Base-by-base conservation (phyloP, 2,113 vertebrate species). In the Spizaetus ornatus region DNA sequence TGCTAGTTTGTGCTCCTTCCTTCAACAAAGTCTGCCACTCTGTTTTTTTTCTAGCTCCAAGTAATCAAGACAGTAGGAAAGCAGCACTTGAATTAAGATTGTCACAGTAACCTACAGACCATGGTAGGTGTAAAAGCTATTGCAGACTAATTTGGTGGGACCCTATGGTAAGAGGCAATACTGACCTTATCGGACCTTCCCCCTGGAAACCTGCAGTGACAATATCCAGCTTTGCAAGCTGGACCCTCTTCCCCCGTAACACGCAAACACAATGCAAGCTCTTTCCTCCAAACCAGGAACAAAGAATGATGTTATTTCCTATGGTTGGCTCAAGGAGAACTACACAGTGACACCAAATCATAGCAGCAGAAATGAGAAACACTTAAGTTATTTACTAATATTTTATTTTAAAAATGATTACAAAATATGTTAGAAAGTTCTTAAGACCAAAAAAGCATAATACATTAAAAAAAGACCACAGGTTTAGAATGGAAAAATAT, bases 371-470 rank as follows among this genome's bases (percentile, higher is more conserved):
- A 94, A 50, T 4, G 6, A 83, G 47, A 92, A 83, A 83, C n/a
- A 26, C 8, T 52, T 7, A 17, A 76, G 47, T 79, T 88, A 81
- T 50, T 95, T 93, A 85, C 34, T 76, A 87, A 69, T 59, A 14
- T 29, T 98, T 98, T 98, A 98, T 98, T 98, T 97, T 1, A 43
- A 97, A 98, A 97, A 73, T 43, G 0, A 89, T 95, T 98, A 96
- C 55, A 98, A 97, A 98, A 96, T 91, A 91, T 82, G 94, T 87
- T 89, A 81, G 25, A 47, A 93, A 92, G 58, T 72, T 77, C 45
- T 59, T 84, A 48, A 66, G 67, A 82, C 25, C 38, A 71, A 86
- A 86, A 93, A 72, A 78, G 72, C 31, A 42, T 40, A 66, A 86
- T 58, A 82, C 69, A 87, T 59, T 94, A 42, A 86, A 96, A 94